phyloP scores from a whole-genome alignment of 2,888 invertebrate genomes.

The Pseudolycoriella hygida region DNA sequence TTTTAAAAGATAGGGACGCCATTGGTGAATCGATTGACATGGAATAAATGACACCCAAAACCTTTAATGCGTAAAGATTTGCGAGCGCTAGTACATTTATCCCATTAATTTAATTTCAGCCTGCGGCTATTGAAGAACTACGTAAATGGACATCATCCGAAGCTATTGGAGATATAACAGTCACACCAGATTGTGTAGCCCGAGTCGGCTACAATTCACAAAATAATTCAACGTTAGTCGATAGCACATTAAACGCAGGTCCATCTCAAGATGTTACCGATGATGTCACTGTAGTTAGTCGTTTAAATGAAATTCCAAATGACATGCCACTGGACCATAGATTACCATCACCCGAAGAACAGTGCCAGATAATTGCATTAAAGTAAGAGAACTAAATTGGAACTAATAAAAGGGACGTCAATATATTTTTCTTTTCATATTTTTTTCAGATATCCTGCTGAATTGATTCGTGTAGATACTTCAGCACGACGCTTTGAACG shows the following conservation, averaged over 20 bases:
- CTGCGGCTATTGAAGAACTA: constrained; percentile 58
- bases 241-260: constrained; percentile 5
- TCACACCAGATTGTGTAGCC: constrained; percentile 58
- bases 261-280: constrained; percentile 7
- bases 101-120: constrained; percentile 38
- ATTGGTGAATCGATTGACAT: too few relatives aligned
- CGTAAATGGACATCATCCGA: constrained; percentile 73
- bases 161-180: constrained; percentile 66
- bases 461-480: constrained; percentile 76
- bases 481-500: constrained; percentile 76
- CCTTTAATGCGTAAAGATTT: too few relatives aligned
- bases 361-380: constrained; percentile 62
- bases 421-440: too few relatives aligned
- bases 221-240: constrained; percentile 18
- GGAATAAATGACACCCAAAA: too few relatives aligned
- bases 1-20: too few relatives aligned
- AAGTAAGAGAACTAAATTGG: constrained; percentile 38
- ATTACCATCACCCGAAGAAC: constrained; percentile 75
- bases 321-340: constrained; percentile 59
- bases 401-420: too few relatives aligned
- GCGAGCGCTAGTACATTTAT: too few relatives aligned
- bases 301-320: constrained; percentile 30
- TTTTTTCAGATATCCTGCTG: constrained; percentile 60
- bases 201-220: constrained; percentile 32
- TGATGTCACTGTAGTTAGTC: constrained; percentile 5